Base-by-base conservation (phyloP, 1,140 invertebrate species). In the Cyrtorhinus lividipennis region DNA sequence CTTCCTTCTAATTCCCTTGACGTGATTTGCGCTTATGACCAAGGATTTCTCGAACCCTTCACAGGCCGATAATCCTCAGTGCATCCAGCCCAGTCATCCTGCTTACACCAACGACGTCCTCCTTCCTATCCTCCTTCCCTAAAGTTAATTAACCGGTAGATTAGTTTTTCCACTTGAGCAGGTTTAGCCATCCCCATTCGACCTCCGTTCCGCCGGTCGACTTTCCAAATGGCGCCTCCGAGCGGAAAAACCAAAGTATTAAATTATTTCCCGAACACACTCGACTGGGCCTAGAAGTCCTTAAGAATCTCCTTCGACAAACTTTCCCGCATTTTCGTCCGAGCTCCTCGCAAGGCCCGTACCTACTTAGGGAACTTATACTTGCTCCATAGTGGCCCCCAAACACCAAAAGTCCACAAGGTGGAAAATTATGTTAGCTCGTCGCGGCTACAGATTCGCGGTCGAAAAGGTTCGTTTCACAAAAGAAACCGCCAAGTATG, bases 141-240 rank as follows among this genome's bases (percentile, higher is more conserved):
- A 53, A 53, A 53, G 8, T 53, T 53, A 53, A 53, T 53, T 53
- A 53, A 53, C 10, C 48, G 48, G 48, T 53, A 53, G 48, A 53
- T 53, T 53, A 53, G 48, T 53, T 53, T 53, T 53, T 53, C 48
- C 48, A 53, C 48, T 20, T 20, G 48, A 53, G 48, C 20, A 22
- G 20, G 10, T 53, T 53, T 20, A 53, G 48, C 48, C 20, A 5
- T 53, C n/a, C 38, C 8, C 38, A 10, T 44, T 44, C 8, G 38
- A 8, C 48, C 48, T 53, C 20, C 48, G 48, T 53, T 22, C 12
- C 10, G 18, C 48, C 48, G 5, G n/a, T n/a, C n/a, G 30, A 38
- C 30, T 38, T 38, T 15, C 15, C 5, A 3, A 20, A 53, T 22
- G 48, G n/a, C 5, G 48, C 10, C 48, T 5, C 48, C 48, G 18